These are phyloP conservation scores for Melanerpes formicivorus DNA, from an alignment of 2,113 vertebrate species.

Conservation along the genomic window DNA sequence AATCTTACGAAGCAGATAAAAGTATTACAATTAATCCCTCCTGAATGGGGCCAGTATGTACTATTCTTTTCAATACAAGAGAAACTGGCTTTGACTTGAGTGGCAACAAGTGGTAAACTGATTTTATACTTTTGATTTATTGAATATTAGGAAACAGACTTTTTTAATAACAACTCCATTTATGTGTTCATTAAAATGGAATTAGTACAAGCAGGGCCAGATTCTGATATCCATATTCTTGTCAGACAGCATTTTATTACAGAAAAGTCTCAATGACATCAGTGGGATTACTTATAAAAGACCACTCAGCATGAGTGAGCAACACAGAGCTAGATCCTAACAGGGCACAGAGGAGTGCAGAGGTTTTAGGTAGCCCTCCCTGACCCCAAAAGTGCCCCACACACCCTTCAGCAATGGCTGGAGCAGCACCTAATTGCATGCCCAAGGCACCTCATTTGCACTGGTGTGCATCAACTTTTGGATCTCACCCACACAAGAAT, in stretches of 20 bases:
- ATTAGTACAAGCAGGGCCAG: slow-evolving; percentile 57
- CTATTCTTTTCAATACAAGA: neutral
- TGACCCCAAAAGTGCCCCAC: neutral
- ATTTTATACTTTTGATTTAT: slow-evolving; percentile 68
- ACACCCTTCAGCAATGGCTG: neutral
- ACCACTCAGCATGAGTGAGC: neutral
- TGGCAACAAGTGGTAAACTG: slow-evolving; percentile 49
- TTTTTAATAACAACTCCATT: slow-evolving; percentile 65
- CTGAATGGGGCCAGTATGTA: slow-evolving; percentile 43
- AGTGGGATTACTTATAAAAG: slow-evolving; percentile 57
- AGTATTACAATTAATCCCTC: slow-evolving; percentile 42
- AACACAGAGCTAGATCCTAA: neutral
- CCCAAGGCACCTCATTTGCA: neutral
- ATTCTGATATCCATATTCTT: slow-evolving; percentile 66
- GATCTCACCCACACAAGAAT: neutral
- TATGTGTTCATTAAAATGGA: slow-evolving; percentile 71
- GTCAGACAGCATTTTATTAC: slow-evolving; percentile 61
- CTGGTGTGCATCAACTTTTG: neutral
- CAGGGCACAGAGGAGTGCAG: neutral
- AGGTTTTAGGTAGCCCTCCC: neutral
- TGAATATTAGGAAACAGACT: slow-evolving; percentile 63
- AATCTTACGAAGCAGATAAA: slow-evolving; percentile 54
- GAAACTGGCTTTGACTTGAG: slow-evolving; percentile 48
- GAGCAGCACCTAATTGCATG: neutral
- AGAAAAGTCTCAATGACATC: slow-evolving; percentile 59